Evolutionary conservation across 2,888 invertebrate genomes (phyloP), one percentile per base, ranked within the genome.

Genomic region (Acronicta alni): DNA sequence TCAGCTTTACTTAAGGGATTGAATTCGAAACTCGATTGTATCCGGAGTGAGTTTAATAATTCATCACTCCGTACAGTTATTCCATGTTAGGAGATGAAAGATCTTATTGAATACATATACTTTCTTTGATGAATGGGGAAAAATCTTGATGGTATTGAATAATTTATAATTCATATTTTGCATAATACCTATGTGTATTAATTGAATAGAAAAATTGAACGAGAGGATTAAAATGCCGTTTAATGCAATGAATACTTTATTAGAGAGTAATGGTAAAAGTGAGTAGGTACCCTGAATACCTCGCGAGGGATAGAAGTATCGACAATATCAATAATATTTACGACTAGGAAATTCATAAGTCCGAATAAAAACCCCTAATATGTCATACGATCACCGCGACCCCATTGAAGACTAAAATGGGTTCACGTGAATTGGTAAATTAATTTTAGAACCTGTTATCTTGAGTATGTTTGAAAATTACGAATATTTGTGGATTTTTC

Each of bases 1-100:
- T 92, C 92, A 91, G 90, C 90, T 92, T 92, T 92, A 91, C 93
- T 92, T 93, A 92, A 91, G 91, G 90, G 91, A 93, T 92, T 92
- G 91, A 89, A 89, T 92, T 88, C 87, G 86, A 89, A 91, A 90
- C 87, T 89, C 89, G 83, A 91, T 92, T 90, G 90, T 91, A 90
- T 88, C 89, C 82, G 80, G 85, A 91, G 91, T 88, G 90, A 90
- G 90, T 93, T 93, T 92, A 93, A 93, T 93, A 93, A 92, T 93
- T 92, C 91, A 93, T 91, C 87, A 87, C 81, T 84, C 79, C 81
- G 80, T 84, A 83, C 83, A 82, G 83, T 82, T 85, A 84, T 84
- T 85, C 72, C 69, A 77, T 73, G 80, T 85, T 75, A 82, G 71
- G 76, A 85, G 76, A 85, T 77, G 80, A 83, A 83, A 81, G 75